Evolutionary conservation across 2,888 invertebrate genomes (phyloP).

Genomic region (Oligia fasciuncula): DNA sequence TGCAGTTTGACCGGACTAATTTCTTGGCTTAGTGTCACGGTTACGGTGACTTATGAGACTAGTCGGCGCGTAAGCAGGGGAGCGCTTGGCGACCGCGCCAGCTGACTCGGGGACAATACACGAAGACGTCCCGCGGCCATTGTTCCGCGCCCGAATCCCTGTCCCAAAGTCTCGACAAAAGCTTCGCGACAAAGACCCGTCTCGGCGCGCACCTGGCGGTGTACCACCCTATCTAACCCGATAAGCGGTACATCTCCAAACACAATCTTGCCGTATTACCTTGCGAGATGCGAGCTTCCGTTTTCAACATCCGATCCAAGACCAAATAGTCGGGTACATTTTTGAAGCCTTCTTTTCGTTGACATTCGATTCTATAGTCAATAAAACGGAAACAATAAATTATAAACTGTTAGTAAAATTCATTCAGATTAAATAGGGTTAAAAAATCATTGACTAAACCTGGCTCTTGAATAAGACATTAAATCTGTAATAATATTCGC

Average conservation of each 20-base stretch:
- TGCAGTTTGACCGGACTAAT: slow-evolving; percentile 72
- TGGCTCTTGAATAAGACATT: slow-evolving; percentile 68
- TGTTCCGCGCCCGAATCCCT: slow-evolving; percentile 78
- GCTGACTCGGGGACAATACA: slow-evolving; percentile 87
- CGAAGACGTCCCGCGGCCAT: slow-evolving; percentile 88
- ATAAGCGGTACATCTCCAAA: slow-evolving; percentile 72
- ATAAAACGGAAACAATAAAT: slow-evolving; percentile 35
- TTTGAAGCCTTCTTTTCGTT: slow-evolving; percentile 41
- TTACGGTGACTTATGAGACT: slow-evolving; percentile 76
- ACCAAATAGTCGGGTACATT: slow-evolving; percentile 54
- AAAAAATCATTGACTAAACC: slow-evolving; percentile 30
- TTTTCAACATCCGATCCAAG: slow-evolving; percentile 73
- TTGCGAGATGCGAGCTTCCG: slow-evolving; percentile 75
- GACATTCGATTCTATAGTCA: slow-evolving; percentile 16
- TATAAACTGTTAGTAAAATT: slow-evolving; percentile 23
- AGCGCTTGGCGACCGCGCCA: slow-evolving; percentile 81
- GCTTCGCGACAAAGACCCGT: slow-evolving; percentile 77
- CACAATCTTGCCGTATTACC: slow-evolving; percentile 70
- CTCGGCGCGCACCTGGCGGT: slow-evolving; percentile 86
- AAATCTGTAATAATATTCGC: slow-evolving; percentile 60
- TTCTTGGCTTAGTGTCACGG: slow-evolving; percentile 62
- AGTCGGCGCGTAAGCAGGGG: slow-evolving; percentile 73
- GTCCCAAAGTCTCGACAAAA: slow-evolving; percentile 81
- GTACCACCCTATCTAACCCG: slow-evolving; percentile 82
- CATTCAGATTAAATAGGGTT: background rate